phyloP scores from a whole-genome alignment of 2,888 invertebrate genomes.

The Metacarcinus magister region DNA sequence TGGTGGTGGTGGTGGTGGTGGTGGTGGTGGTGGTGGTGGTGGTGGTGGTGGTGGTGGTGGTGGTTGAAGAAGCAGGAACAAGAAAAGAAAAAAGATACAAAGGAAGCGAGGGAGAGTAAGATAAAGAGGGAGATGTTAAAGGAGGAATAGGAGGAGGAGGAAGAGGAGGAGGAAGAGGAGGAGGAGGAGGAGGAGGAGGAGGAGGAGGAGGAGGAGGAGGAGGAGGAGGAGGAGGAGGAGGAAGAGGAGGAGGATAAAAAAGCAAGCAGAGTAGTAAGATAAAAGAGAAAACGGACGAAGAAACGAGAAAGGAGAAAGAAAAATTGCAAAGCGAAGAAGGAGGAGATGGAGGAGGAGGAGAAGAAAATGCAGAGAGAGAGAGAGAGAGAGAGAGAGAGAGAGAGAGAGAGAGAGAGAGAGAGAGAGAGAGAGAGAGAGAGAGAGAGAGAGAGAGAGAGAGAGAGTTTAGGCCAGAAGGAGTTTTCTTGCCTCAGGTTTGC shows the following conservation, averaged over 20 bases:
- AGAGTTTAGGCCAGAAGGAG: no score
- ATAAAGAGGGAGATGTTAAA: neutral
- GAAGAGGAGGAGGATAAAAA: neutral
- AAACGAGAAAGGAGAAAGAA: neutral
- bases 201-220: neutral
- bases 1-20: no score
- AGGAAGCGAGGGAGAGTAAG: neutral
- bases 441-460: no score
- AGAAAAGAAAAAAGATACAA: neutral
- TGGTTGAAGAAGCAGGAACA: neutral
- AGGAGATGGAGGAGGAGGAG: neutral
- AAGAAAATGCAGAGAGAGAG: neutral
- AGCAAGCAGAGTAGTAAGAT: neutral
- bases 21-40: no score
- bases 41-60: no score
- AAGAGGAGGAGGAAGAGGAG: neutral
- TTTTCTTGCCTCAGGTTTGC: no score
- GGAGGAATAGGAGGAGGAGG: neutral
- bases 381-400: slow-evolving; percentile 26
- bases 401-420: neutral
- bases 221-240: no score
- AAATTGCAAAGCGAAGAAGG: neutral
- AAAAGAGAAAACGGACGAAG: neutral
- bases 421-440: neutral
- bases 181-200: neutral